Evolutionary conservation across 2,797 vertebrate genomes (phyloP), one percentile per base, ranked within the genome.

Genomic region (Oreochromis mossambicus): DNA sequence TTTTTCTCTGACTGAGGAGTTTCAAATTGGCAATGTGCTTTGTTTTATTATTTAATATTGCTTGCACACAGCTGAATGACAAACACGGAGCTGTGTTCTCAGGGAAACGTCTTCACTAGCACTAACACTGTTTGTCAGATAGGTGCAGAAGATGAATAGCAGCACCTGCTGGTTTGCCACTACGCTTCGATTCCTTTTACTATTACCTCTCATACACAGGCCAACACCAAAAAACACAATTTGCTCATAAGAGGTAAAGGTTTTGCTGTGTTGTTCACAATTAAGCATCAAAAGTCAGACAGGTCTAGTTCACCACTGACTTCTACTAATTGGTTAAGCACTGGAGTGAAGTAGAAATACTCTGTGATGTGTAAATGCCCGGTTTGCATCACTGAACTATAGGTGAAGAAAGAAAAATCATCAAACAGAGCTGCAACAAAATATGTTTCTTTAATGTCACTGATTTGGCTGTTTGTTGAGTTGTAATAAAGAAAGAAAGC

Each of bases 401-500:
- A 19, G 9, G 15, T 78, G 19, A 17, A 46, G 63, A 56, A 70
- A n/a, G 76, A 14, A 80, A 36, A 12, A 80, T 80, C 7, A 54
- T 85, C 84, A 89, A 83, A 77, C 17, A 41, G 4, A 83, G 66
- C 38, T 85, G 55, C 6, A 36, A 54, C 73, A 82, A 73, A 86
- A 82, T 41, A 2, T 48, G 17, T 8, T 50, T 75, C 70, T 50
- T 75, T 70, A 54, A 76, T 66, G 48, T 41, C n/a, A 56, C 56
- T 78, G 61, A 78, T 87, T 79, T 89, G 46, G 77, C 81, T 87
- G 77, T 80, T 50, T 83, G 15, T 87, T 78, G 55, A 75, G 78
- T 66, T 81, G 58, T 34, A 21, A 88, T 80, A 81, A 89, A 84
- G 73, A 79, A 89, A 86, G 73, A 79, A 55, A 78, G 36, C 19